phyloP scores from a whole-genome alignment of 2,113 vertebrate genomes.

The Cyrtonyx montezumae region DNA sequence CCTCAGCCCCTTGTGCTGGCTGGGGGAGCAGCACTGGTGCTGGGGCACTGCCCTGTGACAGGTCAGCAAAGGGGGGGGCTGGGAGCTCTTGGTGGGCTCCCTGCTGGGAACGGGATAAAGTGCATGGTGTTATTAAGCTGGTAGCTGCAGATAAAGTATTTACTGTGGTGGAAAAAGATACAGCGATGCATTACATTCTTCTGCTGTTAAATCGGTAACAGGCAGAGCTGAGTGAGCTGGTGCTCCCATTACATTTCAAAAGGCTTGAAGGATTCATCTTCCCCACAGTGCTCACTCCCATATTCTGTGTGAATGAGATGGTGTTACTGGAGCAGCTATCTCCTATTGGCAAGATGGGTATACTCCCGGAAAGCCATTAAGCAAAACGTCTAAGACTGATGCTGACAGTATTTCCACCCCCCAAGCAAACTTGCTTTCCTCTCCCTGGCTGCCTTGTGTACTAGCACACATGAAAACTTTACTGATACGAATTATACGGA shows the following conservation, averaged over 20 bases:
- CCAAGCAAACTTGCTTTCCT: conserved; percentile 12
- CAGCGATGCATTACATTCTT: conserved; percentile 34
- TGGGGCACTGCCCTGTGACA: rapidly evolving
- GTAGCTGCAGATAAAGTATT: conserved; percentile 38
- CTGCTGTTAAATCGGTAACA: not conserved
- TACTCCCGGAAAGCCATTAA: conserved; percentile 64
- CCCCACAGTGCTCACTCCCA: not conserved
- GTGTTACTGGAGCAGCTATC: conserved; percentile 20
- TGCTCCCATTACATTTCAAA: conserved; percentile 33
- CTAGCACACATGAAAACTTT: conserved; percentile 35
- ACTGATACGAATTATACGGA: conserved; percentile 19
- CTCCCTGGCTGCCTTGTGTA: not conserved
- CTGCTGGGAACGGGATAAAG: not conserved
- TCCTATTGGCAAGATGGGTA: conserved; percentile 31
- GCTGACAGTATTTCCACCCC: not conserved
- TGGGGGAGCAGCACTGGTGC: not conserved
- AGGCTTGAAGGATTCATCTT: conserved; percentile 46
- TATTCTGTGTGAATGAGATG: conserved; percentile 54
- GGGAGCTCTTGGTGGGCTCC: not conserved
- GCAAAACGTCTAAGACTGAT: not conserved
- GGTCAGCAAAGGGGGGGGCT: not conserved
- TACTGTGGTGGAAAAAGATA: conserved; percentile 2
- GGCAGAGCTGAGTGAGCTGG: not conserved
- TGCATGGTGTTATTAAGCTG: not conserved
- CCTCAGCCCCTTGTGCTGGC: not conserved